phyloP scores from a whole-genome alignment of 2,797 vertebrate species.

The Pseudochirops corinnae region DNA sequence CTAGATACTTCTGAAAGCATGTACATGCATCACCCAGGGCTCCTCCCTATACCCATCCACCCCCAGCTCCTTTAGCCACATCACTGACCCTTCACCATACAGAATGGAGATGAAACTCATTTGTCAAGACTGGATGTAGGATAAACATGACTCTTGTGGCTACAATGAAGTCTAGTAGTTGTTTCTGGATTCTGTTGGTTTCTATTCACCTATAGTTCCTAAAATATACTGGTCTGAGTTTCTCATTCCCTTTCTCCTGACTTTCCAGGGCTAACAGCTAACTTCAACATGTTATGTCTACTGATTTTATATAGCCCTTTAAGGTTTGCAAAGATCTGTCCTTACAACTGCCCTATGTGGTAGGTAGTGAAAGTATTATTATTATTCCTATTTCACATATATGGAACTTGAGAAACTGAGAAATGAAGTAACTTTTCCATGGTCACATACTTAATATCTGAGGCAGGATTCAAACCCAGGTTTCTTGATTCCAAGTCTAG shows the following conservation, averaged over 20 bases:
- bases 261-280: not conserved
- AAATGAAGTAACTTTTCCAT: not conserved
- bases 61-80: not conserved
- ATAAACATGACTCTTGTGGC: conserved; percentile 8
- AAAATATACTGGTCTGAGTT: not conserved
- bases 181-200: not conserved
- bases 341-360: not conserved
- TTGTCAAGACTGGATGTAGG: conserved; percentile 36
- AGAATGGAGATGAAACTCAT: conserved; percentile 42
- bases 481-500: not conserved
- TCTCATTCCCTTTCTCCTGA: not conserved
- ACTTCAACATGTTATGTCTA: not conserved
- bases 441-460: not conserved
- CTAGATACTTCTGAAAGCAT: not conserved
- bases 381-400: not conserved
- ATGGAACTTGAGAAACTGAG: not conserved
- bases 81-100: not conserved
- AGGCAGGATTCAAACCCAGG: not conserved
- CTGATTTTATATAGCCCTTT: not conserved
- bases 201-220: not conserved
- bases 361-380: not conserved
- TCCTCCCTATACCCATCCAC: not conserved
- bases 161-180: conserved; percentile 35
- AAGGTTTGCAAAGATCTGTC: not conserved
- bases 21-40: not conserved